Evolutionary conservation across 2,888 invertebrate genomes (phyloP).

Genomic region (Keiferia lycopersicella): DNA sequence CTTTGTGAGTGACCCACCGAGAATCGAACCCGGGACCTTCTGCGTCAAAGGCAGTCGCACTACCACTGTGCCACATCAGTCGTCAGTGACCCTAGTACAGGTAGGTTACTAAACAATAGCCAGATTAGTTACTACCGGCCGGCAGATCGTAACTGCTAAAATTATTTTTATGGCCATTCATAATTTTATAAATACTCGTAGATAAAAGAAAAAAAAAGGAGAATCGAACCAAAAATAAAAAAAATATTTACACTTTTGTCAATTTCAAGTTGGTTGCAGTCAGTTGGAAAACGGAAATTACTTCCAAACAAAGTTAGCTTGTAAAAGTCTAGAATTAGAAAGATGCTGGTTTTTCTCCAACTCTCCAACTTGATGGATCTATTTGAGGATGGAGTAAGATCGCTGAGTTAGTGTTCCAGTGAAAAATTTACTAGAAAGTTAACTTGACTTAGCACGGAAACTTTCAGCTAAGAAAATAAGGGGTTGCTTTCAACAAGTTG

Average conservation of each 20-base stretch:
- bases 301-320: background rate
- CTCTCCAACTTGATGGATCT: constrained; percentile 31
- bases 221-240: background rate
- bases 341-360: constrained; percentile 32
- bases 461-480: background rate
- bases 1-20: no score
- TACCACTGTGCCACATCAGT: no score
- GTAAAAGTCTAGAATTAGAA: constrained; percentile 23
- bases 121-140: no score
- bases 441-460: constrained; percentile 1
- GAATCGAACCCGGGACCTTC: no score
- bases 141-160: no score
- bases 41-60: no score
- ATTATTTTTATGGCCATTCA: no score
- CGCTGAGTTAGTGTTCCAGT: background rate
- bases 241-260: no score
- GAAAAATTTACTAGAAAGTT: constrained; percentile 13
- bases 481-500: background rate
- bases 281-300: background rate
- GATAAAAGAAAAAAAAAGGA: no score
- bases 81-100: no score
- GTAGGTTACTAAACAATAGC: no score
- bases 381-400: constrained; percentile 23
- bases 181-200: no score
- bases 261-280: background rate